Conservation (phyloP, 2,113 vertebrate genomes). For the Leptocoma aspasia region DNA sequence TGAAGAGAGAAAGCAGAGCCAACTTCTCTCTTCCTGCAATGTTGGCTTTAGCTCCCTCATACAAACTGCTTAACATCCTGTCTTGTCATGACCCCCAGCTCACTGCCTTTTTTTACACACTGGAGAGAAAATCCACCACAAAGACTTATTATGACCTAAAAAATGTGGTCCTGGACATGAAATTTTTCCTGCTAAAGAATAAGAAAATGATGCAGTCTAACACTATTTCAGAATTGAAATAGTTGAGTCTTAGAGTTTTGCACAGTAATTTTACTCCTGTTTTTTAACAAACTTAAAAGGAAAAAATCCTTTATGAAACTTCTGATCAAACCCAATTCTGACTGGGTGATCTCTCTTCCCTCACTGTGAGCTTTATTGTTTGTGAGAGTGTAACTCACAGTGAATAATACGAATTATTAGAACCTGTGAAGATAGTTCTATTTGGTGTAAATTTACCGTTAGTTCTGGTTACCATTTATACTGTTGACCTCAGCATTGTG, state of each 20-base stretch:
- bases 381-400: background rate
- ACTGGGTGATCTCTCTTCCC: background rate
- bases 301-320: background rate
- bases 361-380: background rate
- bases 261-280: background rate
- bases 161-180: background rate
- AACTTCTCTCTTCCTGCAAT: background rate
- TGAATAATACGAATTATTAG: background rate
- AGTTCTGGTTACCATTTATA: background rate
- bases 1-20: background rate
- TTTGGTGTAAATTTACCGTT: background rate
- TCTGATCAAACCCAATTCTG: background rate
- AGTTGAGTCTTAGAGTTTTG: background rate
- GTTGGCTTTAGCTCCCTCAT: background rate
- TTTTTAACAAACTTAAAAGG: background rate
- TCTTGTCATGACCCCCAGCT: background rate
- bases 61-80: background rate
- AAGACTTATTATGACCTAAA: background rate
- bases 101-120: background rate
- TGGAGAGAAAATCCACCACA: background rate
- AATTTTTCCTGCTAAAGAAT: background rate
- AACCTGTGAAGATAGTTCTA: background rate
- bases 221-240: background rate
- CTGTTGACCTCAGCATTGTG: background rate
- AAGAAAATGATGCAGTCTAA: background rate